Conservation (phyloP, 2,797 vertebrate genomes). For the Sus cebifrons region DNA sequence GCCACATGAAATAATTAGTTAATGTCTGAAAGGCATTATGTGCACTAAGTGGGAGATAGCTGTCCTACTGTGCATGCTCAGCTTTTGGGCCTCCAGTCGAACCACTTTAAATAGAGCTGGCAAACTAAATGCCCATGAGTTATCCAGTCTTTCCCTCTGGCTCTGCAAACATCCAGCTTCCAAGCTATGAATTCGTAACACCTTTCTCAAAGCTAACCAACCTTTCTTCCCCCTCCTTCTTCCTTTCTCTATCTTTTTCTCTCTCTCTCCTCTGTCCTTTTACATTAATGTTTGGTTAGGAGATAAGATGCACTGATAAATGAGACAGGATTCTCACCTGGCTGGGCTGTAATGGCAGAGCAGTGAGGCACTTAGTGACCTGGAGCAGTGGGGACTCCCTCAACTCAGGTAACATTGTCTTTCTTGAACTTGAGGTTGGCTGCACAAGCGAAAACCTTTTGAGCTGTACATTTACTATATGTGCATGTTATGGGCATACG, state of each 20-base stretch:
- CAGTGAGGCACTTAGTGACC: neutral
- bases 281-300: neutral
- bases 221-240: neutral
- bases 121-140: neutral
- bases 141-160: neutral
- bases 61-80: constrained; percentile 47
- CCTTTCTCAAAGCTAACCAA: neutral
- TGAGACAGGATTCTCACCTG: neutral
- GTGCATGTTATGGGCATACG: neutral
- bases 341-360: neutral
- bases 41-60: constrained; percentile 56
- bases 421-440: neutral
- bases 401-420: neutral
- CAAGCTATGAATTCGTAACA: neutral
- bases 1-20: constrained; percentile 70
- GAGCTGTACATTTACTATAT: neutral
- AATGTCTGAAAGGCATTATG: constrained; percentile 60
- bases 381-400: neutral
- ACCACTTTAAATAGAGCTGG: constrained; percentile 2
- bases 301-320: neutral
- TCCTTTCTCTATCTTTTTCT: neutral
- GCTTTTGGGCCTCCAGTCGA: neutral
- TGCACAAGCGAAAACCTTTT: neutral
- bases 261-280: neutral
- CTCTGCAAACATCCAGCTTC: constrained; percentile 17